These are phyloP conservation scores for Sitophilus oryzae DNA, from an alignment of 1,140 invertebrate species.

Conservation along the genomic window DNA sequence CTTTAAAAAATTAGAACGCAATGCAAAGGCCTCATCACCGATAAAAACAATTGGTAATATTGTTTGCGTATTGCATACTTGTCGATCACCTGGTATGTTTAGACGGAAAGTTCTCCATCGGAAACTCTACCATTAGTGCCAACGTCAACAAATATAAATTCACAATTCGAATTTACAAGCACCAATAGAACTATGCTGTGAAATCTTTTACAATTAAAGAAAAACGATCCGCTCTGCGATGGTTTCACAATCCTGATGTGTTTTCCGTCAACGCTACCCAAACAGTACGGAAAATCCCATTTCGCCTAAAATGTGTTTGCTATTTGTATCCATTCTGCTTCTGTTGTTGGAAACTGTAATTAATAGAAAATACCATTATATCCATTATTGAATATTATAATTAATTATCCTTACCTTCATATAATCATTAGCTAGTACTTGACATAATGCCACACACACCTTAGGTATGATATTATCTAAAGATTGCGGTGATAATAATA, in stretches of 20 bases:
- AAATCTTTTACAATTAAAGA: constrained; percentile 35
- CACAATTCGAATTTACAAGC: constrained; percentile 40
- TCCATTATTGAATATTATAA: no score
- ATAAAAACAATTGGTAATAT: neutral
- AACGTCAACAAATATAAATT: constrained; percentile 39
- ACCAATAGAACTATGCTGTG: constrained; percentile 19
- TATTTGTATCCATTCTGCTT: constrained; percentile 13
- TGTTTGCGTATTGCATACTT: neutral
- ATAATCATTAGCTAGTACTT: no score
- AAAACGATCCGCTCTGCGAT: constrained; percentile 1
- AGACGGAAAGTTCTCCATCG: constrained; percentile 37
- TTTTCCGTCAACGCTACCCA: constrained; percentile 10
- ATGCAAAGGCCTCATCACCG: neutral
- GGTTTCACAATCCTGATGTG: constrained; percentile 11
- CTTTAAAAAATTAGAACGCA: no score
- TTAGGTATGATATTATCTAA: no score
- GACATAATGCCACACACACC: no score
- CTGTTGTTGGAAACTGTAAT: constrained; percentile 6
- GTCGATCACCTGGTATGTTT: neutral
- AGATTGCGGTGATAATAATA: no score
- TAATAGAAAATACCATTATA: no score
- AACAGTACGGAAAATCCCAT: constrained; percentile 11
- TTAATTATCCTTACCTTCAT: no score
- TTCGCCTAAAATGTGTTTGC: constrained; percentile 5
- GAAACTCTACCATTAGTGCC: constrained; percentile 34